Percentiles rank a stretch among this genome's conserved stretches.
Conservation (phyloP, 2,797 vertebrate species). For the Odontamblyopus lacepedii region DNA sequence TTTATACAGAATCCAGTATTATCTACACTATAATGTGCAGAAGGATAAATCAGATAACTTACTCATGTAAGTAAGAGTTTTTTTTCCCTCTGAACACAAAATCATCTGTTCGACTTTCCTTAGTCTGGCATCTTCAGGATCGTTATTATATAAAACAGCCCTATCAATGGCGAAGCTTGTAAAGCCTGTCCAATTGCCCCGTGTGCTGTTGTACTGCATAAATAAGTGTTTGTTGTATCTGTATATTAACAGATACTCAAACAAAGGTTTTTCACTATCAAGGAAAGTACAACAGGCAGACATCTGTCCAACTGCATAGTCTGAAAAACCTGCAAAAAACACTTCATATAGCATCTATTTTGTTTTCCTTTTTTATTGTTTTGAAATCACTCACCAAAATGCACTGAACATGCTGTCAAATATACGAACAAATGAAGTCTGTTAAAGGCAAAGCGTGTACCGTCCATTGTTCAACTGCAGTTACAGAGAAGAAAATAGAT, state of each 20-base stretch:
- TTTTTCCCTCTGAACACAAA: rapidly evolving
- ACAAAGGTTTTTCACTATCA: background rate
- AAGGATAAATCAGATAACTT: constrained; percentile 1
- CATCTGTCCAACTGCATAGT: constrained; percentile 1
- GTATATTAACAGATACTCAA: background rate
- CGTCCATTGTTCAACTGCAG: background rate
- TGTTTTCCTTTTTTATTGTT: too few species aligned
- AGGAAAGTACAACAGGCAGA: constrained; percentile 19
- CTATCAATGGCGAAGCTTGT: rapidly evolving
- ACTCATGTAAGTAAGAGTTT: rapidly evolving
- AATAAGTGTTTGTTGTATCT: constrained; percentile 8
- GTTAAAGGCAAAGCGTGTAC: background rate
- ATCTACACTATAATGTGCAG: too few species aligned
- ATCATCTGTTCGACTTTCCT: background rate
- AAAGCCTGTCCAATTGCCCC: constrained; percentile 34
- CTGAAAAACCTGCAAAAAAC: constrained; percentile 8
- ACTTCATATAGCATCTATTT: background rate
- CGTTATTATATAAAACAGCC: rapidly evolving
- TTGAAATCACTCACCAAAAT: constrained; percentile 26
- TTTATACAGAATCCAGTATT: too few species aligned
- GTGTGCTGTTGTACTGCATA: constrained; percentile 36
- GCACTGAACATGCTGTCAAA: background rate
- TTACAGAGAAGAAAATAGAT: background rate
- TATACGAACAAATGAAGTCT: background rate
- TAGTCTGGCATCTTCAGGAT: rapidly evolving